phyloP scores from a whole-genome alignment of 2,888 invertebrate species.

The Tubulanus polymorphus region DNA sequence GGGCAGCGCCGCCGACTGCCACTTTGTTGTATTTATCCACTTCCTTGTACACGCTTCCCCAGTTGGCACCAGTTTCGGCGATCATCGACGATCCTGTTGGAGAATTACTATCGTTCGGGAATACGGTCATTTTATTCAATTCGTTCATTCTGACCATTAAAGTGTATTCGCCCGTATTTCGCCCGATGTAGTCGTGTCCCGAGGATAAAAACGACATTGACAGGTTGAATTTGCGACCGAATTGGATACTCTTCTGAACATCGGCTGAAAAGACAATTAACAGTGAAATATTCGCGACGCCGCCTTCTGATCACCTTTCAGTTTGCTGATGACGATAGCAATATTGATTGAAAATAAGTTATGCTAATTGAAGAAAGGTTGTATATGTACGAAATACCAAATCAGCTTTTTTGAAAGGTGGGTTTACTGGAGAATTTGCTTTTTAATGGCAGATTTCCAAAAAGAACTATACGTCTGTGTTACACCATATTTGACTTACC shows the following conservation, averaged over 20 bases:
- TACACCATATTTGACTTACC: too few relatives aligned
- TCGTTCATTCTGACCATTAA: constrained; percentile 9
- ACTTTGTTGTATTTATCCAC: constrained; percentile 5
- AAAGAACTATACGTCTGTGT: too few relatives aligned
- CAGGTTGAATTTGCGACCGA: constrained; percentile 7
- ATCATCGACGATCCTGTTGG: neutral
- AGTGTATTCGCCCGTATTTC: constrained; percentile 11
- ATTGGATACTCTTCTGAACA: constrained; percentile 6
- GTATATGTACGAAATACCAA: too few relatives aligned
- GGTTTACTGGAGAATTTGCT: too few relatives aligned
- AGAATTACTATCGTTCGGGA: constrained; percentile 1
- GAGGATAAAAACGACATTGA: constrained; percentile 9
- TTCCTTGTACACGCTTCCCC: constrained; percentile 1
- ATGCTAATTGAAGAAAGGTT: too few relatives aligned
- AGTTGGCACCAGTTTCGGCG: neutral
- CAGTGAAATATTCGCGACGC: too few relatives aligned
- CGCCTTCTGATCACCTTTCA: too few relatives aligned
- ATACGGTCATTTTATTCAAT: constrained; percentile 2
- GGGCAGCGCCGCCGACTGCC: constrained; percentile 14
- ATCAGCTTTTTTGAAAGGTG: too few relatives aligned
- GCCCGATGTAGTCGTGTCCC: constrained; percentile 15
- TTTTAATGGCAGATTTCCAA: too few relatives aligned
- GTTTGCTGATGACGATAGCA: too few relatives aligned
- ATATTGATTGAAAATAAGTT: too few relatives aligned
- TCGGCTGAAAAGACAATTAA: too few relatives aligned